Conservation (phyloP, 2,113 vertebrate genomes). For the Takifugu bimaculatus region DNA sequence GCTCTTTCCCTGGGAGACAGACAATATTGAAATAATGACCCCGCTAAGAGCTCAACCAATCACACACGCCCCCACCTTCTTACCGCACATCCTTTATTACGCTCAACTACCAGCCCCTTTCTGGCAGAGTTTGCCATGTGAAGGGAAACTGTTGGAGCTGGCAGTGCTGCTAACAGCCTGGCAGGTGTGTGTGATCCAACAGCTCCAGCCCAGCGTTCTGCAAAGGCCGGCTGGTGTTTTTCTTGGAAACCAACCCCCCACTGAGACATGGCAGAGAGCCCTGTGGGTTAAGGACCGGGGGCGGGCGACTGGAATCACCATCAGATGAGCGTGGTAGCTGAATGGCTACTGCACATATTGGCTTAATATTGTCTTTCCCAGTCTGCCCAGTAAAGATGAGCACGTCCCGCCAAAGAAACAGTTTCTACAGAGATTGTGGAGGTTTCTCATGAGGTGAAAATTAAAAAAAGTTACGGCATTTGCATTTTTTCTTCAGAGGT, state of each 20-base stretch:
- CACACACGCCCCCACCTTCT: slow-evolving; percentile 3
- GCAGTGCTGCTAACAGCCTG: slow-evolving; percentile 33
- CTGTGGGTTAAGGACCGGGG: slow-evolving; percentile 24
- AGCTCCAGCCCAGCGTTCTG: slow-evolving; percentile 22
- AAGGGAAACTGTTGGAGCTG: slow-evolving; percentile 49
- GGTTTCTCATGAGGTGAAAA: no score
- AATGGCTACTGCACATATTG: neutral
- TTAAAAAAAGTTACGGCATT: no score
- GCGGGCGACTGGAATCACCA: slow-evolving; percentile 17
- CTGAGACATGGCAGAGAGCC: slow-evolving; percentile 16
- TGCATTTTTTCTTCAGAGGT: no score
- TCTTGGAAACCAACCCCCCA: slow-evolving; percentile 39
- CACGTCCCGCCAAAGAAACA: neutral
- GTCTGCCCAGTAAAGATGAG: neutral
- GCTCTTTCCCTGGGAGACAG: slow-evolving; percentile 48
- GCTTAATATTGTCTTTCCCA: neutral
- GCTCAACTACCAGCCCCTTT: neutral
- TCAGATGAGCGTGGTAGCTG: neutral
- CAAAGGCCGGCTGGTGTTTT: slow-evolving; percentile 31
- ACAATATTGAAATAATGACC: slow-evolving; percentile 67
- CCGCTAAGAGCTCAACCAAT: slow-evolving; percentile 39
- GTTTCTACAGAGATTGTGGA: no score
- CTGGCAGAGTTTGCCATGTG: slow-evolving; percentile 36
- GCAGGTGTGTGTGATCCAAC: slow-evolving; percentile 39
- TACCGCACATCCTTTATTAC: neutral